phyloP scores from a whole-genome alignment of 2,113 vertebrate species.

The Jaculus jaculus region DNA sequence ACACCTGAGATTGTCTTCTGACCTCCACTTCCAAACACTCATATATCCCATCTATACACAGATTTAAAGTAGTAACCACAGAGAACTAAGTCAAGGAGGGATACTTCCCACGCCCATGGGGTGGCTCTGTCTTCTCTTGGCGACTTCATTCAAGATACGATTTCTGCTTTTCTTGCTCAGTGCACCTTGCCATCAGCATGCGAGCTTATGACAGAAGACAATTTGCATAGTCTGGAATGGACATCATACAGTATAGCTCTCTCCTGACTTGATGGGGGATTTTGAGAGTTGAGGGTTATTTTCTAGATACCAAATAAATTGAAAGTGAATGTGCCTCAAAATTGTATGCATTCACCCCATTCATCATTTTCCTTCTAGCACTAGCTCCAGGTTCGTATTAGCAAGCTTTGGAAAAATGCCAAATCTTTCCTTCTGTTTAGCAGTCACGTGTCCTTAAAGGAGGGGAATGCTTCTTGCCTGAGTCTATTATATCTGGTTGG shows the following conservation, averaged over 20 bases:
- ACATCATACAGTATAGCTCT: background rate
- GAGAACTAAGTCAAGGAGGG: background rate
- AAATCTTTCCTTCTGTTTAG: background rate
- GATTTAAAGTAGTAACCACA: background rate
- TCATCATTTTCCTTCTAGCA: background rate
- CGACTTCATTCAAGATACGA: background rate
- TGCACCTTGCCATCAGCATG: too few relatives aligned
- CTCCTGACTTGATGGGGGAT: background rate
- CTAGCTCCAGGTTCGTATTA: background rate
- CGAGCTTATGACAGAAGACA: background rate
- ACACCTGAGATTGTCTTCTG: background rate
- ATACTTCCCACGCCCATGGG: background rate
- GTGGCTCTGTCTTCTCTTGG: background rate
- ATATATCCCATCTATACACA: too few relatives aligned
- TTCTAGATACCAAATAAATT: background rate
- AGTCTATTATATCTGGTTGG: constrained; percentile 27
- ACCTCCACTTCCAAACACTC: too few relatives aligned
- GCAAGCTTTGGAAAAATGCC: background rate
- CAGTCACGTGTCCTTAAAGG: background rate
- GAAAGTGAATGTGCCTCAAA: constrained; percentile 9
- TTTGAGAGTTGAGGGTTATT: constrained; percentile 34
- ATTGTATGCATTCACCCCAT: background rate
- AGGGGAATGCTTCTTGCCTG: background rate
- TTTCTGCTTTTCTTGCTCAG: background rate
- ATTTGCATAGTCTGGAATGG: background rate